Base-by-base conservation (phyloP, 2,888 invertebrate species). In the Tanypteryx hageni region DNA sequence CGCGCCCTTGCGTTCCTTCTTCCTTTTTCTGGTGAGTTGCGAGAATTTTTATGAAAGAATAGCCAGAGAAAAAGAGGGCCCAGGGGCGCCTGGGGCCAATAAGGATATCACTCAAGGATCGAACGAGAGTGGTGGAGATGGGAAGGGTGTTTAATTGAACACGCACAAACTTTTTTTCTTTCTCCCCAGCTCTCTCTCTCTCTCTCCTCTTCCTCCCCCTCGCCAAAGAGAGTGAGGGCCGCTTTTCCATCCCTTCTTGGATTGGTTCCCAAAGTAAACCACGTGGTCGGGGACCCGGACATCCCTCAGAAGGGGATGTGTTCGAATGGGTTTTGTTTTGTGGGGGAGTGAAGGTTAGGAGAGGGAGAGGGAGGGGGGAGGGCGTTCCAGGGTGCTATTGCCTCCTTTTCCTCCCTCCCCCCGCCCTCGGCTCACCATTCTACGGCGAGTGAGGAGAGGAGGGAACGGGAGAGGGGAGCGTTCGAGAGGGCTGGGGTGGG, bases 201-300 rank as follows among this genome's bases (percentile, higher is more conserved):
- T 56, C 83, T 57, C 83, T 56, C 27, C 56, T 27, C n/a, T 44
- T 64, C 64, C 64, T 64, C 64, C n/a, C 16, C 64, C 16, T n/a
- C n/a, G 16, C 64, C 61, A 16, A 13, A 13, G 14, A 13, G 7
- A 7, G 18, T 7, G 59, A 27, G 86, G 27, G 11, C 58, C 59
- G 10, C 86, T 86, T 86, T 86, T 86, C 86, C 86, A 61, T 61
- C 61, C 86, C 59, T 61, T 59, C 86, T 59, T 86, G 86, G 86
- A 86, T 86, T 86, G 86, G 86, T 86, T 86, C 86, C 86, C 86
- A 64, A 86, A 86, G 86, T 22, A 61, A 86, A 86, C 86, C 86
- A 86, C 86, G 86, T 86, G 86, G 86, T 86, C 64, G 64, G 86
- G 31, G 86, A 83, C 18, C 83, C 56, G 57, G 83, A 44, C 64